These are phyloP conservation scores for Phalloptychus januarius DNA, from an alignment of 2,797 vertebrate genomes.

Conservation along the genomic window DNA sequence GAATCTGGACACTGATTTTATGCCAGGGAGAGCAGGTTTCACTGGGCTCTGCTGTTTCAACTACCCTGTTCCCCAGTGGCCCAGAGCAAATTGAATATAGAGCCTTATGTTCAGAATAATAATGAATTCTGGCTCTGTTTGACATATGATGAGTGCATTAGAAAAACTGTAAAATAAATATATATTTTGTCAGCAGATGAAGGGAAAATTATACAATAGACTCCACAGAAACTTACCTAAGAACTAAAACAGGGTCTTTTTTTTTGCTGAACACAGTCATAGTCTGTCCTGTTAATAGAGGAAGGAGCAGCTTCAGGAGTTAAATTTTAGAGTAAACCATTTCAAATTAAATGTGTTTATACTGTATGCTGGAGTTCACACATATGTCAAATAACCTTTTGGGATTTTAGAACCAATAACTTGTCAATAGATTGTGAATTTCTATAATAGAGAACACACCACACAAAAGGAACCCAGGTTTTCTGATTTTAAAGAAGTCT, in stretches of 20 bases:
- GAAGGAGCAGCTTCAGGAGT: conserved; percentile 36
- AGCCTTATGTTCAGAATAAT: conserved; percentile 62
- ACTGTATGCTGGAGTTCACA: conserved; percentile 49
- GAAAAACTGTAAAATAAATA: conserved; percentile 51
- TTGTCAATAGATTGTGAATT: conserved; percentile 9
- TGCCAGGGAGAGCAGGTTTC: conserved; percentile 76
- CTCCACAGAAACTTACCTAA: conserved; percentile 27
- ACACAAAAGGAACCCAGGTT: not conserved
- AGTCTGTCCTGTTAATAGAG: conserved; percentile 24
- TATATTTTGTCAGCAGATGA: conserved; percentile 43
- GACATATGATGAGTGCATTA: conserved; percentile 46
- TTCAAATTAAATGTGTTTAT: conserved; percentile 51
- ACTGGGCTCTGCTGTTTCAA: conserved; percentile 73
- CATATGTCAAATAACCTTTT: conserved; percentile 58
- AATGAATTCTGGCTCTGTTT: conserved; percentile 68
- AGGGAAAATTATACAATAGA: conserved; percentile 29
- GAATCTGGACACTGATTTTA: conserved; percentile 77
- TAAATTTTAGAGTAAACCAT: conserved; percentile 73
- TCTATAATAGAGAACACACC: not conserved
- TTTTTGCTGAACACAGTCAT: conserved; percentile 40
- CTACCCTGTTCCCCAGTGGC: conserved; percentile 69
- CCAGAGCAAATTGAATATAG: conserved; percentile 63
- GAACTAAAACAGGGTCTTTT: conserved; percentile 34
- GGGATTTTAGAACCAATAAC: not conserved
- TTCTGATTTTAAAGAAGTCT: not conserved